Conservation (phyloP, 2,113 vertebrate genomes). For the Ptychochromis oligacanthus region DNA sequence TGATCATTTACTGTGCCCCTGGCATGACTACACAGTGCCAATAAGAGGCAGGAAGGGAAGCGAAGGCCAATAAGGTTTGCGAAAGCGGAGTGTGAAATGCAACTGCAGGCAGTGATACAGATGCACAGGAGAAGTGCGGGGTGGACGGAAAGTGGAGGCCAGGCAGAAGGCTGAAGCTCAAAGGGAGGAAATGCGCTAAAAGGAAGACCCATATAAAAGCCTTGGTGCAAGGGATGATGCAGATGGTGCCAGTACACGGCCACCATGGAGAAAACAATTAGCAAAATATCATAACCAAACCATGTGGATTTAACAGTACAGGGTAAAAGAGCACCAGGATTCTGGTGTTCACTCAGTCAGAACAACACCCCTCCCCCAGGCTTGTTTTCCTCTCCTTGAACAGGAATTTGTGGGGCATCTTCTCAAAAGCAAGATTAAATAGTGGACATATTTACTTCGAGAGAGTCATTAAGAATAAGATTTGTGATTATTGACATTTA, state of each 20-base stretch:
- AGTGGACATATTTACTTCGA: constrained; percentile 29
- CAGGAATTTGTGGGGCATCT: constrained; percentile 49
- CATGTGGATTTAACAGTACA: background rate
- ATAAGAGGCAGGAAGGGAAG: background rate
- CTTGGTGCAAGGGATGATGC: background rate
- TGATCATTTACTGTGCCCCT: background rate
- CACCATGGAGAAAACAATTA: background rate
- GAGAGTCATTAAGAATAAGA: background rate
- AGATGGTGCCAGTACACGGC: background rate
- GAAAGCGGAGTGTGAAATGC: background rate
- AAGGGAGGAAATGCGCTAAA: background rate
- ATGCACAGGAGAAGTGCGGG: background rate
- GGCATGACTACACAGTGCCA: background rate
- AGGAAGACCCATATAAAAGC: background rate
- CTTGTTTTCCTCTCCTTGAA: constrained; percentile 49
- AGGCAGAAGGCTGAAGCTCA: background rate
- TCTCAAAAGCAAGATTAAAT: constrained; percentile 49
- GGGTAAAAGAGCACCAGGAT: background rate
- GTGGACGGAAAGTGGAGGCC: background rate
- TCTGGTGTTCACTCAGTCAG: constrained; percentile 25
- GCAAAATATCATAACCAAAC: background rate
- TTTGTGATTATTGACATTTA: background rate
- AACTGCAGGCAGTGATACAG: background rate
- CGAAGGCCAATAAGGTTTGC: background rate
- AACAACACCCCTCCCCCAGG: constrained; percentile 36